Conservation (phyloP, 2,113 vertebrate genomes). For the Nothocercus nigrocapillus region DNA sequence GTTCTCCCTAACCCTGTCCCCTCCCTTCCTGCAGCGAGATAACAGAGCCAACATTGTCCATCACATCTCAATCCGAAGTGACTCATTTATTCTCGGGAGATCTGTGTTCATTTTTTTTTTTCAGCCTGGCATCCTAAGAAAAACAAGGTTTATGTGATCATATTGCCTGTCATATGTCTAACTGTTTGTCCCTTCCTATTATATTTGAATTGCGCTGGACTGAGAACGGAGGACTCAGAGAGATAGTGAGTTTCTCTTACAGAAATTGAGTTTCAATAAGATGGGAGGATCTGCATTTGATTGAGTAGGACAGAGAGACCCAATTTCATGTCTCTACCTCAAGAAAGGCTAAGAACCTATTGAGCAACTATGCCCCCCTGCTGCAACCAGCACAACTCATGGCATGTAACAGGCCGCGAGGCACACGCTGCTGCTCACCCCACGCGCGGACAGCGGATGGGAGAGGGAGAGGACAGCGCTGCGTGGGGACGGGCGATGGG, state of each 20-base stretch:
- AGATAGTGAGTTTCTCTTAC: slow-evolving; percentile 24
- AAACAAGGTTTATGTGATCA: slow-evolving; percentile 57
- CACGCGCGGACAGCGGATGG: background rate
- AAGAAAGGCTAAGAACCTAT: background rate
- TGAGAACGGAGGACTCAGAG: background rate
- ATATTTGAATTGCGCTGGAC: slow-evolving; percentile 19
- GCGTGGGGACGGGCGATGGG: background rate
- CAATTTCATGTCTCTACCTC: background rate
- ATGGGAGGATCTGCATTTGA: background rate
- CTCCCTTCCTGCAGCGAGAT: slow-evolving; percentile 13
- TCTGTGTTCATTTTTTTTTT: slow-evolving; percentile 34
- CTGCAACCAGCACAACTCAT: background rate
- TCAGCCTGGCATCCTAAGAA: slow-evolving; percentile 47
- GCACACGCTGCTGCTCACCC: background rate
- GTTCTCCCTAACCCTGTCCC: slow-evolving; percentile 42
- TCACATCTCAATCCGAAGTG: slow-evolving; percentile 46
- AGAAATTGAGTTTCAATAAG: slow-evolving; percentile 24
- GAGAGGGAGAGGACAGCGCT: background rate
- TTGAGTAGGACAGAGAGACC: background rate
- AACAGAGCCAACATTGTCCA: slow-evolving; percentile 56
- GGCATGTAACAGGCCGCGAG: background rate
- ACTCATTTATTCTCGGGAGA: slow-evolving; percentile 56
- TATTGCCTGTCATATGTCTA: slow-evolving; percentile 61
- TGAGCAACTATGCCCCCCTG: background rate
- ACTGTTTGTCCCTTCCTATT: slow-evolving; percentile 65